These are phyloP conservation scores for Melopsittacus undulatus DNA, from an alignment of 2,797 vertebrate genomes.

Conservation along the genomic window DNA sequence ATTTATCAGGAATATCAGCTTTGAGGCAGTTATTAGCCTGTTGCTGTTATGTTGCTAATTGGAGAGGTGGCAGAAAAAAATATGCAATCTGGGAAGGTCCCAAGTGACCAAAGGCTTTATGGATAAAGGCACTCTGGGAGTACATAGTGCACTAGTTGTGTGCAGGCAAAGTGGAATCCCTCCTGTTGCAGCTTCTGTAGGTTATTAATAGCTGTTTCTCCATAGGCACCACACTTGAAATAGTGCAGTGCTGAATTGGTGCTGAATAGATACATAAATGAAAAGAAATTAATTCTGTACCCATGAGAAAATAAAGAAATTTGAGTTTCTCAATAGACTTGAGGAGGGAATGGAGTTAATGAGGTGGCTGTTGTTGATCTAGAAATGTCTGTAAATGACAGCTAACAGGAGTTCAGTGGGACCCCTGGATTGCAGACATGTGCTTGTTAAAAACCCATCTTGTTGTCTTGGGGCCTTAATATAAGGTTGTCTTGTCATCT, in stretches of 20 bases:
- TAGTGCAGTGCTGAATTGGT: not conserved
- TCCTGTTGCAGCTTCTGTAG: not conserved
- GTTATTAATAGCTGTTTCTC: not conserved
- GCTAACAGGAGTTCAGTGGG: not conserved
- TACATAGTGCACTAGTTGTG: accelerated
- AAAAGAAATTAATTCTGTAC: not conserved
- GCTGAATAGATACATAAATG: not conserved
- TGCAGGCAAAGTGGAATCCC: not conserved
- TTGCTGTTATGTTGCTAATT: not conserved
- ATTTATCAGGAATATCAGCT: not conserved
- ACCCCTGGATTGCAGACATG: not conserved
- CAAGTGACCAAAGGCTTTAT: not conserved
- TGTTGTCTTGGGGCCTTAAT: not conserved
- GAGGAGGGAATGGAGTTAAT: not conserved
- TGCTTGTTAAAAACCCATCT: not conserved
- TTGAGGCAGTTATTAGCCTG: not conserved
- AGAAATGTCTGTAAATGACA: not conserved
- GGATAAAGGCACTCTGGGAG: not conserved
- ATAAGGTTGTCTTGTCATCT: not conserved
- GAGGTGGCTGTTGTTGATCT: not conserved
- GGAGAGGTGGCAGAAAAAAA: not conserved
- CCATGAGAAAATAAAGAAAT: not conserved
- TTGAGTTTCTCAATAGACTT: not conserved
- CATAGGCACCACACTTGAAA: not conserved
- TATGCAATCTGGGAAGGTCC: not conserved